Evolutionary conservation across 37 sponge, comb jelly and placozoan genomes (phyloP).

Genomic region (Ephydatia muelleri): DNA sequence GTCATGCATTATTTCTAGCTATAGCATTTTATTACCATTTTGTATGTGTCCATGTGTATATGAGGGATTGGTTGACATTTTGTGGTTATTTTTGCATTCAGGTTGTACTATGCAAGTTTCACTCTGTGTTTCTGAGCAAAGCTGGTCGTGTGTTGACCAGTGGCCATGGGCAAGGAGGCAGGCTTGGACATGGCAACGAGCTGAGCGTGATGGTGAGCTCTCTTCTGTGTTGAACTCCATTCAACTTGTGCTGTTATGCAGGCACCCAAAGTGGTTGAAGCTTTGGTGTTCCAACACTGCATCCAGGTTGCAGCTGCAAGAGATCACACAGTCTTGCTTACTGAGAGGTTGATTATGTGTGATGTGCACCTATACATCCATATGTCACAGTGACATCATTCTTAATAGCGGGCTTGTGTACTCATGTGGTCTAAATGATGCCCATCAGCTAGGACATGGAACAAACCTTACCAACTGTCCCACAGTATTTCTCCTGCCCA

Average conservation of each 20-base stretch:
- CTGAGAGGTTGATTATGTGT: constrained; percentile 39
- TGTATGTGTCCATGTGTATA: background rate
- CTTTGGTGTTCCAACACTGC: background rate
- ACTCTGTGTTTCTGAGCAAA: constrained; percentile 77
- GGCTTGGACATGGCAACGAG: constrained; percentile 93
- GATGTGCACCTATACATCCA: background rate
- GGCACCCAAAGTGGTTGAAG: constrained; percentile 35
- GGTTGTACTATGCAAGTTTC: constrained; percentile 93
- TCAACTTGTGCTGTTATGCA: background rate
- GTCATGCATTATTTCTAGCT: background rate
- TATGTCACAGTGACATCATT: background rate
- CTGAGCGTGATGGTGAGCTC: constrained; percentile 64
- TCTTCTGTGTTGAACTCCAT: background rate
- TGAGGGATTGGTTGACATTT: background rate
- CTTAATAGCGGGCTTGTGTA: constrained; percentile 68
- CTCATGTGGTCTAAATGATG: constrained; percentile 92
- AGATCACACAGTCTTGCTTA: constrained; percentile 74
- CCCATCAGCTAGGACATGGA: constrained; percentile 81
- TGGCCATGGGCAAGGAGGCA: constrained; percentile 93
- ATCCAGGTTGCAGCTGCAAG: constrained; percentile 63
- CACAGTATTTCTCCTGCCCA: constrained; percentile 38
- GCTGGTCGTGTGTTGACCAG: constrained; percentile 83
- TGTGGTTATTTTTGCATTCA: constrained; percentile 12
- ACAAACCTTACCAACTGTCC: constrained; percentile 53
- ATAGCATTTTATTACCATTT: background rate